Base-by-base conservation (phyloP, 2,113 vertebrate species). In the Aphyosemion australe region DNA sequence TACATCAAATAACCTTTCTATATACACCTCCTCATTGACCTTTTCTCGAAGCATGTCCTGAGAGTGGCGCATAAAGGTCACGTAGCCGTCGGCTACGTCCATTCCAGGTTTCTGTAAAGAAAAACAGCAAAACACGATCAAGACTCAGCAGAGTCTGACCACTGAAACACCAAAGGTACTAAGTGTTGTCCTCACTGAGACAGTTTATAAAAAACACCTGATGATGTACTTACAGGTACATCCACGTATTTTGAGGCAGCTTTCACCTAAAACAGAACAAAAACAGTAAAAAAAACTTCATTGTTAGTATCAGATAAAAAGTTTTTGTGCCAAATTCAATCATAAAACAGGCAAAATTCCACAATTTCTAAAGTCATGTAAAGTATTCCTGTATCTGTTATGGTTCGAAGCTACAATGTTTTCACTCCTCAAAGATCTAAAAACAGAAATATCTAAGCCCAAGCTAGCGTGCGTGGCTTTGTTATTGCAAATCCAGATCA, bases 1-100 rank as follows among this genome's bases (percentile, higher is more conserved):
- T 99, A 99, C 97, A 96, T 99, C 97, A 99, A 99, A 99, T 98
- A 99, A 99, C 94, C 97, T 98, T 98, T 99, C 97, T 98, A 99
- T 99, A 96, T 99, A 99, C 95, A 99, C 97, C 96, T 99, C 97
- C 95, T 99, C 97, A 99, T 99, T 99, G 97, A 99, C 97, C 97
- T 99, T 99, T 95, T 99, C 97, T 95, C 97, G 97, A 72, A 99
- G 96, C 89, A 98, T 96, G 94, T 99, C 97, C 95, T 99, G 97
- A 95, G 96, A 98, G 93, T 99, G 97, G 92, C 97, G 97, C 84
- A 98, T 96, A 93, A 98, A 99, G 92, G 97, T 99, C 94, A 99
- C 97, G 72, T 99, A 99, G 92, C 96, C 96, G 46, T 99, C 97
- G 37, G 97, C 97, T 90, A 99, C 95, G 56, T 99, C 97, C 97